Base-by-base conservation (phyloP, 2,797 vertebrate species). In the Pseudotriccus pelzelni region DNA sequence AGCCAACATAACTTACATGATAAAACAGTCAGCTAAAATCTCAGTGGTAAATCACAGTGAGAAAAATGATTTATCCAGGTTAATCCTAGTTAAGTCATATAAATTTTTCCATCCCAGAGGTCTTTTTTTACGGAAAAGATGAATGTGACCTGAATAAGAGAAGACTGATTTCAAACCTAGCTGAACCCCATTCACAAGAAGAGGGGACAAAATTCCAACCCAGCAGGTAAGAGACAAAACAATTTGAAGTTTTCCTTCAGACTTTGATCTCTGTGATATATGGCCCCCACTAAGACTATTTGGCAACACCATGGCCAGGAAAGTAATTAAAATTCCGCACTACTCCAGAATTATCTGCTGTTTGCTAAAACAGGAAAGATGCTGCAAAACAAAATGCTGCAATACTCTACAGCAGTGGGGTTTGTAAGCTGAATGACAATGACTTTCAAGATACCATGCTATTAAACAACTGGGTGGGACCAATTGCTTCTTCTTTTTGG, bases 41-140 rank as follows among this genome's bases (percentile, higher is more conserved):
- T 94, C 92, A 47, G 47, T 52, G 67, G 92, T 76, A 97, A 97
- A 96, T 90, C 90, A 97, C 69, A 28, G 67, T 32, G 53, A 89
- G 47, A 68, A 86, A 93, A 95, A 85, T 59, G 50, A 78, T 79
- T 97, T 97, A 89, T 92, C 91, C 89, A 80, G 90, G 77, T 91
- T 95, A 97, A 95, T 96, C 85, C 55, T 90, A 59, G 77, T 90
- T 95, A 97, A 96, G 75, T 70, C 73, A 80, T 47, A 84, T 64
- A 87, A 27, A 55, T 87, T 94, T 94, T 95, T 92, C 81, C 93
- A 39, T 93, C 87, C 91, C 94, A 76, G 27, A 37, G 73, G 75
- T 56, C 73, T 49, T 41, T 14, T 14, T 89, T 87, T 63, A 70
- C 44, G 85, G 77, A 69, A 83, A 47, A 88, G 47, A 36, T 12